A percentile compares a stretch with the other conserved stretches of the same genome.
Evolutionary conservation across 1,140 invertebrate species (phyloP).

Genomic region (Anadara kagoshimensis): DNA sequence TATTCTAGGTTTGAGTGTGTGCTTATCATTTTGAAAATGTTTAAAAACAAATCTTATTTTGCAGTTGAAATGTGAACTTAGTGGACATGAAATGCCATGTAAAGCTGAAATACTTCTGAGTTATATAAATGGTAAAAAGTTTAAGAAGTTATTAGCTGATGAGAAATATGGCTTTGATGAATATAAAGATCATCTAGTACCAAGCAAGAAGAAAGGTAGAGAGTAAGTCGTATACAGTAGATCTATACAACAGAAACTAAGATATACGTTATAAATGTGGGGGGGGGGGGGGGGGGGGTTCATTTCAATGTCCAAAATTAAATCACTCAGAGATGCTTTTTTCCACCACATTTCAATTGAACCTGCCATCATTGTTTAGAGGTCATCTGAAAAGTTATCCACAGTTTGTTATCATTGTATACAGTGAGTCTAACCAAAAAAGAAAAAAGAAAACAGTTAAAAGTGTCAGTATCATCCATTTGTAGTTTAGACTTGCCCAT

Average conservation of each 20-base stretch:
- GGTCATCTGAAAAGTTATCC: background rate
- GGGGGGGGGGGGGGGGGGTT: background rate
- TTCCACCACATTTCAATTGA: background rate
- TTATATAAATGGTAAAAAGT: constrained; percentile 70
- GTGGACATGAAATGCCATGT: constrained; percentile 68
- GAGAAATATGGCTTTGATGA: constrained; percentile 55
- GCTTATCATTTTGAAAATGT: too few species aligned
- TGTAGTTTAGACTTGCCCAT: background rate
- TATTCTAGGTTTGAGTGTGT: too few species aligned
- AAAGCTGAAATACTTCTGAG: constrained; percentile 45
- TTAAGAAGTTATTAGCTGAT: constrained; percentile 46
- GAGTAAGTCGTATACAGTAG: constrained; percentile 57
- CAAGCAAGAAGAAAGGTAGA: constrained; percentile 54
- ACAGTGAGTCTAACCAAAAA: background rate
- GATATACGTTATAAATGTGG: background rate
- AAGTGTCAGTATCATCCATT: background rate
- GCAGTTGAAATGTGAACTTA: constrained; percentile 63
- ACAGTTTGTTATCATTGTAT: background rate
- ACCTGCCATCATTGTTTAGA: background rate
- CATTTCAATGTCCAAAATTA: background rate
- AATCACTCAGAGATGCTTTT: background rate
- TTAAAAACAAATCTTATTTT: constrained; percentile 2
- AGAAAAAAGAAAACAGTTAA: background rate
- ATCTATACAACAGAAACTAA: too few species aligned
- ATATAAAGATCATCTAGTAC: constrained; percentile 58